These are phyloP conservation scores for Notodonta ziczac DNA, from an alignment of 2,888 invertebrate genomes.

Conservation along the genomic window DNA sequence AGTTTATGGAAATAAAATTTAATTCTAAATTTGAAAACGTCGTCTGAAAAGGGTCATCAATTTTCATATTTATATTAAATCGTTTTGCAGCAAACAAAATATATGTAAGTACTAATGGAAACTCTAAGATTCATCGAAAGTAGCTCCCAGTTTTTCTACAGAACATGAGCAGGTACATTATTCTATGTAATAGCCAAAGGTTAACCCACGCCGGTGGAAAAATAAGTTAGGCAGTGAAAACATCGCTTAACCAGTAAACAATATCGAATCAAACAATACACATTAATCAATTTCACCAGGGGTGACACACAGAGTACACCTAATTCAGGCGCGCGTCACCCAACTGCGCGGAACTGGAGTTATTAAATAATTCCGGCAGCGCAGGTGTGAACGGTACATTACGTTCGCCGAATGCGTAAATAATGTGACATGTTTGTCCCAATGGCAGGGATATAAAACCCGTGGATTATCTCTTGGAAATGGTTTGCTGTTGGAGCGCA, in stretches of 20 bases:
- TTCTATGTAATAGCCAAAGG: too few species aligned
- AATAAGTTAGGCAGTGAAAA: too few species aligned
- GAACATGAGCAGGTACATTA: too few species aligned
- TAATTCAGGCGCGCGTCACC: conserved; percentile 16
- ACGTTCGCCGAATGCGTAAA: conserved; percentile 15
- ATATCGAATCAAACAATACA: conserved; percentile 11
- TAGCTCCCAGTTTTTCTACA: too few species aligned
- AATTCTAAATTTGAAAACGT: too few species aligned
- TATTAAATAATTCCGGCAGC: conserved; percentile 52
- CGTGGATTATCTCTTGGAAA: neutral
- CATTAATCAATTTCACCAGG: conserved; percentile 33
- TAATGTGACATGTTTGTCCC: conserved; percentile 22
- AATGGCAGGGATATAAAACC: conserved; percentile 1
- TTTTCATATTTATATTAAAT: too few species aligned
- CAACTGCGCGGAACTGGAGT: conserved; percentile 17
- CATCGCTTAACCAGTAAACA: neutral
- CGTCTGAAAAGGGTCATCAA: too few species aligned
- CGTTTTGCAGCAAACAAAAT: too few species aligned
- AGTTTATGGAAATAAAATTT: too few species aligned
- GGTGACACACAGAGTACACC: conserved; percentile 6
- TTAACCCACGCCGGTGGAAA: too few species aligned
- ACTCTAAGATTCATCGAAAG: too few species aligned
- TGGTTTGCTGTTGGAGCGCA: neutral
- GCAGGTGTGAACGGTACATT: conserved; percentile 33
- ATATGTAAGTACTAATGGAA: too few species aligned